These are phyloP conservation scores for Nothocercus nigrocapillus DNA, from an alignment of 2,113 vertebrate species.

Conservation along the genomic window DNA sequence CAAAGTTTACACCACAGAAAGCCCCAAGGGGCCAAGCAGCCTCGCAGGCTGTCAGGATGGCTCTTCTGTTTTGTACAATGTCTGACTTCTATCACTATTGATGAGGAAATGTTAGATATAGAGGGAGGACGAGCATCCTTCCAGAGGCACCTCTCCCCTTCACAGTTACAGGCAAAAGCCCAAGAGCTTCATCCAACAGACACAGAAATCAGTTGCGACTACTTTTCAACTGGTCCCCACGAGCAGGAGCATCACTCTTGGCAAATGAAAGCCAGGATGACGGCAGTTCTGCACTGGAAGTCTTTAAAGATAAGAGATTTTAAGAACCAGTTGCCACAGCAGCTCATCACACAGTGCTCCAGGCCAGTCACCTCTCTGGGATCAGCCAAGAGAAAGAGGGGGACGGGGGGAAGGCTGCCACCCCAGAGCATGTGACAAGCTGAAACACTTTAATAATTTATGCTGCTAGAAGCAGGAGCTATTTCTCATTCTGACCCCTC, in stretches of 20 bases:
- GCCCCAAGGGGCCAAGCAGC: neutral
- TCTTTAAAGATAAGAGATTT: neutral
- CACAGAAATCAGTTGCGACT: neutral
- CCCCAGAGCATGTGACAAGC: neutral
- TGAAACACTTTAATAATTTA: conserved; percentile 45
- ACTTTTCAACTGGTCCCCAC: neutral
- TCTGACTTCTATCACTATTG: neutral
- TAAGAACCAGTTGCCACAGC: neutral
- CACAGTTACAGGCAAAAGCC: neutral
- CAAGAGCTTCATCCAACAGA: neutral
- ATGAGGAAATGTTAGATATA: neutral
- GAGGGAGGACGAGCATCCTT: neutral
- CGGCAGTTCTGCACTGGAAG: neutral
- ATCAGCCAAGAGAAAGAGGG: neutral
- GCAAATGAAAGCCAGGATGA: neutral
- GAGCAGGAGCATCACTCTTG: accelerated
- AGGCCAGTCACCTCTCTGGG: neutral
- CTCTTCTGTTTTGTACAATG: neutral
- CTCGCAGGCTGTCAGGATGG: neutral
- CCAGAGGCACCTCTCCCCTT: neutral
- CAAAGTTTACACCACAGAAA: neutral
- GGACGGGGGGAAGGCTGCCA: neutral
- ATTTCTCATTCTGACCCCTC: neutral
- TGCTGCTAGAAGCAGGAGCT: conserved; percentile 33
- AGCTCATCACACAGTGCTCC: neutral